These are phyloP conservation scores for Galeopsomyia nigrocyanea DNA, from an alignment of 2,888 invertebrate species.

Conservation along the genomic window DNA sequence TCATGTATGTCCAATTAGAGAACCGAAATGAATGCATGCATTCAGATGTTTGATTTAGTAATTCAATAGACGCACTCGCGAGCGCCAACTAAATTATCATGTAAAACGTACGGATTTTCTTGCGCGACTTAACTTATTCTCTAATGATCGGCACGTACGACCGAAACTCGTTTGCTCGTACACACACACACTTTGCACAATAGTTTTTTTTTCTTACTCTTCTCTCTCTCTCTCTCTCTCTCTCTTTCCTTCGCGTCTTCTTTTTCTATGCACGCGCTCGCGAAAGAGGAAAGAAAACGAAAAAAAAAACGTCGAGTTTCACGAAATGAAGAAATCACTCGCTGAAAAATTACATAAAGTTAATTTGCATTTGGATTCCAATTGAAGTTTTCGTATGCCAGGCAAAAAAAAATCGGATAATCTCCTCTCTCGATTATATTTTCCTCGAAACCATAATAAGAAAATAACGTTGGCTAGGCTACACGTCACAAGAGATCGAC, in stretches of 20 bases:
- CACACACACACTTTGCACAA: slow-evolving; percentile 18
- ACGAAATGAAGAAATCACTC: slow-evolving; percentile 26
- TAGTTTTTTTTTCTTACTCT: slow-evolving; percentile 7
- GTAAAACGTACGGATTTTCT: slow-evolving; percentile 4
- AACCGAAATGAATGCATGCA: too few species aligned
- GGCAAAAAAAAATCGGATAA: too few species aligned
- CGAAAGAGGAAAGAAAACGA: too few species aligned
- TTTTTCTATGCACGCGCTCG: background rate
- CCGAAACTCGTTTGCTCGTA: slow-evolving; percentile 15
- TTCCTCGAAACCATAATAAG: too few species aligned
- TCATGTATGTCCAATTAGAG: too few species aligned
- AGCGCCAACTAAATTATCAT: slow-evolving; percentile 1
- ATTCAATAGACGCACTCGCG: background rate
- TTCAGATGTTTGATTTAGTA: too few species aligned
- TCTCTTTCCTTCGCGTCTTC: slow-evolving; percentile 1
- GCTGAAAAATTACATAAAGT: slow-evolving; percentile 15
- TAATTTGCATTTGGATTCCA: slow-evolving; percentile 25
- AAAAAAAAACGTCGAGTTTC: slow-evolving; percentile 12
- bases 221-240: too few species aligned
- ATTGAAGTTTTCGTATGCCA: slow-evolving; percentile 22
- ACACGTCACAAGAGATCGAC: too few species aligned
- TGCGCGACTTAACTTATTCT: background rate
- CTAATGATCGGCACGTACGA: background rate
- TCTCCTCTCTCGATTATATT: too few species aligned
- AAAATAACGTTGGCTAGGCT: too few species aligned